Base-by-base conservation (phyloP, 2,888 invertebrate genomes). In the Metellina segmentata region DNA sequence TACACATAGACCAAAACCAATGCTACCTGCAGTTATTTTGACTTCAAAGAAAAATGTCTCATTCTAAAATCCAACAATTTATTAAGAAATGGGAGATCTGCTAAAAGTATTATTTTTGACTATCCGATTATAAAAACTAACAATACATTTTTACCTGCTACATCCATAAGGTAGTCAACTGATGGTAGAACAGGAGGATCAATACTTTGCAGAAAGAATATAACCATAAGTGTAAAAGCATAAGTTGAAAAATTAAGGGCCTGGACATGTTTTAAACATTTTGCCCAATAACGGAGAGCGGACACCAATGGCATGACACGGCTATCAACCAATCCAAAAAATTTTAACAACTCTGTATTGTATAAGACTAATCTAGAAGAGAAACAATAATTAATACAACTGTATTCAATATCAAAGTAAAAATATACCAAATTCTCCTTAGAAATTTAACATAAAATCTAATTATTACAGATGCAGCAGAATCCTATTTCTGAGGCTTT, bases 141-240 rank as follows among this genome's bases (percentile, higher is more conserved):
- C 34, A 34, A 34, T 34, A 34, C 34, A 34, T 34, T 34, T 34
- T 70, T 69, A 89, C 89, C 82, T 77, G 83, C 53, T 48, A 61
- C 34, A 11, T 53, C 19, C 61, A 52, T 53, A 69, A 82, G 78
- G 13, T n/a, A 11, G 7, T 74, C 16, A 19, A 89, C 83, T n/a
- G 89, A 20, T 61, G 89, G 89, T 72, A 89, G 19, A 78, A 89
- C 52, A 16, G 89, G 89, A 9, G 82, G 75, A 16, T 89, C 51
- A 53, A 61, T 8, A 13, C 19, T 89, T 51, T 89, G 89, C 20
- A 89, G 53, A 13, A 82, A 89, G 48, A 83, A 89, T 6, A 89
- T 74, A 11, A 89, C 89, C 20, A 89, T 61, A 70, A 81, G 51
- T 8, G 74, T 82, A 70, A 89, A 83, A 52, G 74, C 74, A 82